phyloP scores from a whole-genome alignment of 2,113 vertebrate genomes.

The Dinomys branickii region DNA sequence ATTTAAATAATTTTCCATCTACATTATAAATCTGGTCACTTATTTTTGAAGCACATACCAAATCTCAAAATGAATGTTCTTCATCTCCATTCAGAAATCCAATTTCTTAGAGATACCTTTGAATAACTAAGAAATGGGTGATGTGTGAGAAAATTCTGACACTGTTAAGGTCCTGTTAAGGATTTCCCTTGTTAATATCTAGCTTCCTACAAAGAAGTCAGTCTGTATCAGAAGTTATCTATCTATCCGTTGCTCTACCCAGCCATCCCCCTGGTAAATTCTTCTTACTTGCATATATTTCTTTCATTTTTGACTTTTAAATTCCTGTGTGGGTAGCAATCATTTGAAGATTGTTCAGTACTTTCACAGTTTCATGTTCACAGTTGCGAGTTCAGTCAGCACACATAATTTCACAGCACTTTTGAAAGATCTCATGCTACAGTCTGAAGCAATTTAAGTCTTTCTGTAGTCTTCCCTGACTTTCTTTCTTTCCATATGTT shows the following conservation, averaged over 20 bases:
- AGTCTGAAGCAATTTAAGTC: background rate
- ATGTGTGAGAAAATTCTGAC: background rate
- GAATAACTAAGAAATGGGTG: constrained; percentile 50
- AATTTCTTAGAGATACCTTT: constrained; percentile 29
- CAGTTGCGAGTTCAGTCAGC: background rate
- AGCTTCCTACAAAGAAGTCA: background rate
- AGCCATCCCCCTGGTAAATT: background rate
- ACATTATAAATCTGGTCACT: constrained; percentile 59
- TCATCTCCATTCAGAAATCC: constrained; percentile 52
- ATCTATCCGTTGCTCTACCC: background rate
- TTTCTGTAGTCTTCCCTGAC: background rate
- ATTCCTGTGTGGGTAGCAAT: background rate
- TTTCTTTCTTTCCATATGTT: background rate
- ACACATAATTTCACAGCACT: background rate
- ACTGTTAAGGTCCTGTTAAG: background rate
- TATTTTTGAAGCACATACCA: constrained; percentile 57
- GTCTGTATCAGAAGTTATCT: background rate
- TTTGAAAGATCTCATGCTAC: background rate
- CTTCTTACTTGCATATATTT: background rate
- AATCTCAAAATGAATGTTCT: constrained; percentile 59
- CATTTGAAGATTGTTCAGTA: background rate
- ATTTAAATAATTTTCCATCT: constrained; percentile 62
- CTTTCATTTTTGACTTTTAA: background rate
- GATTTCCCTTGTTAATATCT: background rate
- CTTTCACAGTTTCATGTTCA: background rate